Base-by-base conservation (phyloP, 2,888 invertebrate genomes). In the Heliothis peltigera region DNA sequence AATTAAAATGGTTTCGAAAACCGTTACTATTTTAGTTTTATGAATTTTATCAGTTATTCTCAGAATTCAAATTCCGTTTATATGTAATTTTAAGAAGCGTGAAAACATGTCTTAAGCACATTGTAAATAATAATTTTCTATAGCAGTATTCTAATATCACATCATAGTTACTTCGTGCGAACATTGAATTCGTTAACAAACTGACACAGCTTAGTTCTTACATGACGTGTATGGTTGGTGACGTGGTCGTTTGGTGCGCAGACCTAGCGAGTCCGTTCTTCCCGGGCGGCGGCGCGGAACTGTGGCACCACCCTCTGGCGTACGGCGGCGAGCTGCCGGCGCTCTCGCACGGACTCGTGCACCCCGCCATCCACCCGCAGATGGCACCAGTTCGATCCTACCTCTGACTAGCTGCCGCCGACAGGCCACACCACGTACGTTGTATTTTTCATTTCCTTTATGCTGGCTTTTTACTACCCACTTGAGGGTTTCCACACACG, bases 331-430 rank as follows among this genome's bases (percentile, higher is more conserved):
- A 98, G 93, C 96, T 98, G 91, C 98, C 97, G 73, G 96, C 97
- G 82, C 96, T 98, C 87, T 98, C 98, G 92, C 98, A 98, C 95
- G 97, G 98, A 82, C 96, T 99, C 90, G 98, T 99, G 91, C 99
- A 99, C 95, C 99, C 99, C 92, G 99, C 98, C 95, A 97, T 99
- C 95, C 98, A 98, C 96, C 98, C 98, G 94, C 99, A 99, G 97
- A 94, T 95, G 95, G 98, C 99, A 95, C 98, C 98, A 94, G 98
- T 98, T 95, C 98, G 98, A 95, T 98, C 98, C 96, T 98, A 98
- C 96, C 98, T 98, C 97, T 98, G 98, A 98, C 98, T 98, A 98
- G 97, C 98, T 97, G 96, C 97, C 96, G 97, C 97, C 96, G 97
- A 97, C 96, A 96, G 96, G 94, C 95, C 95, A 94, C 95, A 97